Conservation (phyloP, 2,888 invertebrate genomes). For the Heteromyza rotundicornis region DNA sequence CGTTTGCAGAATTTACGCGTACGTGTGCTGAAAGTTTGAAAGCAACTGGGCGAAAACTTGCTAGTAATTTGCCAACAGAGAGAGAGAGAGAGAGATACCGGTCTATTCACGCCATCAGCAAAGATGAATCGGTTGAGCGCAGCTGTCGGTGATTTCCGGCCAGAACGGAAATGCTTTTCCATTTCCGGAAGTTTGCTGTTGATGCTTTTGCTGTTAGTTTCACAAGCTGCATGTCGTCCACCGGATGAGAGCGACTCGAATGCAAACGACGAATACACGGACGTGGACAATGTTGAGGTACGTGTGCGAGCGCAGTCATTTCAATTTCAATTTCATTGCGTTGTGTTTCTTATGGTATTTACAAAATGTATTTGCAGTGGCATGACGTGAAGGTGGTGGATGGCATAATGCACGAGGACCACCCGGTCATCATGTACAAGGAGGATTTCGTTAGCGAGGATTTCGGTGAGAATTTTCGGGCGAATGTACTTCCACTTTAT, state of each 20-base stretch:
- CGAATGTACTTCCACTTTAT: conserved; percentile 8
- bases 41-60: background rate
- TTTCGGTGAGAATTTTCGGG: conserved; percentile 44
- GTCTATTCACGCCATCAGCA: background rate
- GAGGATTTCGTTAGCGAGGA: conserved; percentile 58
- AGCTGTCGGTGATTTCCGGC: conserved; percentile 38
- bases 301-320: conserved; percentile 6
- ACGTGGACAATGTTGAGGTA: conserved; percentile 56
- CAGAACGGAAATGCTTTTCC: conserved; percentile 39
- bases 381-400: conserved; percentile 45
- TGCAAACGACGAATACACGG: conserved; percentile 31
- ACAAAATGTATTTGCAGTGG: conserved; percentile 40
- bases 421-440: conserved; percentile 57
- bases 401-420: conserved; percentile 47
- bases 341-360: background rate
- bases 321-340: background rate
- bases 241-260: conserved; percentile 21
- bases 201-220: conserved; percentile 28
- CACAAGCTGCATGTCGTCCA: conserved; percentile 27
- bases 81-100: background rate
- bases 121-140: conserved; percentile 34
- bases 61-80: background rate
- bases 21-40: background rate
- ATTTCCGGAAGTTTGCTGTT: conserved; percentile 39
- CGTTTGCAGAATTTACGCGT: background rate